Percentiles rank a stretch among this genome's conserved stretches.
phyloP scores from a whole-genome alignment of 2,888 invertebrate genomes.

The Parasteatoda lunata region DNA sequence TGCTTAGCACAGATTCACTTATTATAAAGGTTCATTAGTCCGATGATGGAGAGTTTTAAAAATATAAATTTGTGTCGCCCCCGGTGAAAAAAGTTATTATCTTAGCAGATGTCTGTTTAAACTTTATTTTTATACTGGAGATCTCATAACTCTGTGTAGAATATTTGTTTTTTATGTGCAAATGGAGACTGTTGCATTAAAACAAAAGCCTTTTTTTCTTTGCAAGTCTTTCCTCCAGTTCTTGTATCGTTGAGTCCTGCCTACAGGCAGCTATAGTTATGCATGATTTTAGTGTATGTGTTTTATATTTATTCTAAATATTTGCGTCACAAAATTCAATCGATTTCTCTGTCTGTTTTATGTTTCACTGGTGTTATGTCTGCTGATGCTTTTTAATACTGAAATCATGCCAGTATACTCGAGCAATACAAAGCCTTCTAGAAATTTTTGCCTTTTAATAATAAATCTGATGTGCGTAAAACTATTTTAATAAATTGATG shows the following conservation, averaged over 20 bases:
- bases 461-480: neutral
- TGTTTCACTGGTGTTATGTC: neutral
- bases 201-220: constrained; percentile 19
- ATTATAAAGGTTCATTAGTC: neutral
- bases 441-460: neutral
- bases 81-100: constrained; percentile 61
- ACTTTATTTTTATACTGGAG: constrained; percentile 67
- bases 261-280: constrained; percentile 47
- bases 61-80: constrained; percentile 60
- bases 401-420: neutral
- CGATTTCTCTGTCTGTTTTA: neutral
- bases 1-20: constrained; percentile 40
- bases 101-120: constrained; percentile 65
- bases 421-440: neutral
- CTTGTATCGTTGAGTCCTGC: constrained; percentile 32
- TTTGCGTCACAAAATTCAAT: neutral
- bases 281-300: constrained; percentile 17
- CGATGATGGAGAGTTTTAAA: neutral
- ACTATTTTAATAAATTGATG: neutral
- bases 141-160: constrained; percentile 61
- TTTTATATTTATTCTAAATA: constrained; percentile 43
- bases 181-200: constrained; percentile 32
- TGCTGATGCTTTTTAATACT: neutral
- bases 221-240: constrained; percentile 8
- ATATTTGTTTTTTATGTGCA: constrained; percentile 61